A percentile compares a stretch with the other conserved stretches of the same genome.
phyloP scores from a whole-genome alignment of 2,888 invertebrate genomes.

The Rotaria macrura region DNA sequence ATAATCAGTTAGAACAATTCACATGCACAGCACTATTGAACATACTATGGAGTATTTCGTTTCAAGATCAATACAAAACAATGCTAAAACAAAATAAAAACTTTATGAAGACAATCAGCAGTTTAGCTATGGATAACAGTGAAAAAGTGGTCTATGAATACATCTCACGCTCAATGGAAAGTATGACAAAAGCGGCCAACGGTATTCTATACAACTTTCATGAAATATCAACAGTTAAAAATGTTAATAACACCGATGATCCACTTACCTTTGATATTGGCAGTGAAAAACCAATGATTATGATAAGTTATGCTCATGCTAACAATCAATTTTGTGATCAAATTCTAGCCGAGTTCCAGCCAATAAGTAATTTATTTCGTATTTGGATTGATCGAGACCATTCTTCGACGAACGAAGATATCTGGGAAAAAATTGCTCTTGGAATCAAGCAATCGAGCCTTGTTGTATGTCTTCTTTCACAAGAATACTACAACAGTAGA shows the following conservation, averaged over 20 bases:
- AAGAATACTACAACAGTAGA: not conserved
- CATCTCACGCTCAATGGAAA: not conserved
- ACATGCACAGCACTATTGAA: not conserved
- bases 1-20: not conserved
- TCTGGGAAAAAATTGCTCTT: not conserved
- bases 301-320: not conserved
- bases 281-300: not conserved
- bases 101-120: not conserved
- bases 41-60: not conserved
- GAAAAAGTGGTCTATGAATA: not conserved
- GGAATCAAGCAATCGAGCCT: not conserved
- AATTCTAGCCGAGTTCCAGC: not conserved
- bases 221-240: not conserved
- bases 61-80: not conserved
- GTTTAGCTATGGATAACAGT: not conserved
- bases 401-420: not conserved
- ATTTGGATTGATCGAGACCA: not conserved
- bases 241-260: not conserved
- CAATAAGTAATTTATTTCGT: not conserved
- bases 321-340: not conserved
- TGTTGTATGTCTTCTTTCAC: not conserved
- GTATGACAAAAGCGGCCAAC: not conserved
- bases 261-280: not conserved
- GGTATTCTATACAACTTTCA: not conserved
- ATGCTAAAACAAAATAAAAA: not conserved